A percentile compares a stretch with the other conserved stretches of the same genome.
These are phyloP conservation scores for Helarctos malayanus DNA, from an alignment of 2,797 vertebrate genomes.

Conservation along the genomic window DNA sequence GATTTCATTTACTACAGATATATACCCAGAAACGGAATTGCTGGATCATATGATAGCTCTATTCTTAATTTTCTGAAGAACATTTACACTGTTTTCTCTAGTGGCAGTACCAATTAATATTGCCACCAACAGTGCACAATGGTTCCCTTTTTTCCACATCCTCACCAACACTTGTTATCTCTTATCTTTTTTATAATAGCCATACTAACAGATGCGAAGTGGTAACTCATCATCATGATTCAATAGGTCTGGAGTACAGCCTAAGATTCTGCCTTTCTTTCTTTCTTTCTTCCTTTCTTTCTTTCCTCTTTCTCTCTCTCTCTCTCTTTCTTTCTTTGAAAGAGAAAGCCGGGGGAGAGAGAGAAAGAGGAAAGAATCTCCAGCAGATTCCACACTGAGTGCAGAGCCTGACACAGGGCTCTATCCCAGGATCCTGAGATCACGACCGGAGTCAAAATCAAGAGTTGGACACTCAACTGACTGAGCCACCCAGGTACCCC, in stretches of 20 bases:
- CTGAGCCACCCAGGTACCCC: no score
- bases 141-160: neutral
- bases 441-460: no score
- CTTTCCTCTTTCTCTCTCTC: no score
- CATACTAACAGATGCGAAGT: neutral
- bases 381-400: no score
- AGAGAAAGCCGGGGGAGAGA: no score
- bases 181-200: neutral
- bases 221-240: neutral
- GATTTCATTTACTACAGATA: neutral
- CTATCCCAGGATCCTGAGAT: no score
- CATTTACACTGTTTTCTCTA: neutral
- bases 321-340: no score
- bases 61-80: neutral
- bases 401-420: no score
- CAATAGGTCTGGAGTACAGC: neutral
- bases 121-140: neutral
- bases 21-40: neutral
- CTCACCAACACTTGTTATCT: neutral
- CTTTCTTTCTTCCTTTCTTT: no score
- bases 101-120: neutral
- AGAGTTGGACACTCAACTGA: no score
- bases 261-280: neutral
- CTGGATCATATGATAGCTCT: neutral
- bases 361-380: no score